Evolutionary conservation across 1,140 invertebrate genomes (phyloP), one percentile per base, ranked within the genome.

Genomic region (Xylocopa sonorina): DNA sequence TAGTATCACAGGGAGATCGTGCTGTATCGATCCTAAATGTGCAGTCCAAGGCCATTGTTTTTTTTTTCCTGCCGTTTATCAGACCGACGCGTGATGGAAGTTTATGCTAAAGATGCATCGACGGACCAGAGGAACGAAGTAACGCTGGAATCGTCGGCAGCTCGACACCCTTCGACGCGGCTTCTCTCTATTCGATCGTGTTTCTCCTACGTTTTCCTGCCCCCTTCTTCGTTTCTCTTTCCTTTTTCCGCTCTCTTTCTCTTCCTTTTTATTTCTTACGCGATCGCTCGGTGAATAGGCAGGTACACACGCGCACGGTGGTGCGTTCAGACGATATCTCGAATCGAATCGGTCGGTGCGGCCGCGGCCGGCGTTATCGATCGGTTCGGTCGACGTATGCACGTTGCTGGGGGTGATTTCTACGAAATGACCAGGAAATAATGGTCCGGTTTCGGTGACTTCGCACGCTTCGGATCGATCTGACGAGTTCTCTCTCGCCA

Each of bases 391-490:
- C 55, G 71, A 68, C 62, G 57, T 62, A 41, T 29, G 43, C 64
- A 67, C 66, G 63, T 14, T 32, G 63, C 7, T 32, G 32, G 12
- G 4, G 41, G 69, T 27, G 63, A 67, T 68, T 66, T 68, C 72
- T 81, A 78, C 62, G 69, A 67, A 83, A 84, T 73, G 81, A 63
- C 78, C 63, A 68, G 75, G 80, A 88, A 88, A 87, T 85, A 80
- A 80, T 68, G 72, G 72, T 46, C 58, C 46, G 69, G 57, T 74
- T 79, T 78, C 57, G 53, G 62, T 60, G 62, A 75, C 53, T 80
- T 55, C 41, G 60, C 66, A 24, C 46, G 38, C 34, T 63, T 29
- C 34, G 51, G 60, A 62, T 64, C 67, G 67, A 69, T 57, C 53
- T 41, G n/a, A n/a, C 58, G 18, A 69, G 16, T 27, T 41, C 62